These are phyloP conservation scores for Coccyzus lansbergi DNA, from an alignment of 2,797 vertebrate genomes.

Conservation along the genomic window DNA sequence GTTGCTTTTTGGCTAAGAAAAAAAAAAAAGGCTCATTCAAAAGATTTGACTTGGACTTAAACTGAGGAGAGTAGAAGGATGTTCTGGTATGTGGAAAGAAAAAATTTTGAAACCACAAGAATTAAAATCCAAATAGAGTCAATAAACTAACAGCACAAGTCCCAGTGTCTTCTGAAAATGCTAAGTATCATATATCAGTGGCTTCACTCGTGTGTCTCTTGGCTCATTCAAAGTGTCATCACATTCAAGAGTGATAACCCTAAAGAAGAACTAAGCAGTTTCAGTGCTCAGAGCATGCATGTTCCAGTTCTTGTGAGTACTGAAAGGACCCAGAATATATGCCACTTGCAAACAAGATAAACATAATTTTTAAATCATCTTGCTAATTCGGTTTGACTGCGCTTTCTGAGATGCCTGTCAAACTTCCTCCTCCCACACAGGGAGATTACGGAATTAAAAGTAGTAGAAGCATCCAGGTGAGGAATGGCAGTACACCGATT, in stretches of 20 bases:
- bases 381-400: not conserved
- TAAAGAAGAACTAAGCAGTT: not conserved
- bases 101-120: slow-evolving; percentile 61
- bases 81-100: slow-evolving; percentile 46
- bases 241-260: not conserved
- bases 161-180: slow-evolving; percentile 33
- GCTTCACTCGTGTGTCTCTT: not conserved
- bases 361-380: not conserved
- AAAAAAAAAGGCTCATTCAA: slow-evolving; percentile 35
- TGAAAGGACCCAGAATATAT: not conserved
- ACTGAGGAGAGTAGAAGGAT: slow-evolving; percentile 1
- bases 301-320: not conserved
- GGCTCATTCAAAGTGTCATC: not conserved
- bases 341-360: not conserved
- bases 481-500: not conserved
- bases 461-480: not conserved
- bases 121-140: slow-evolving; percentile 63
- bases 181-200: not conserved
- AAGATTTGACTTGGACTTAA: slow-evolving; percentile 23
- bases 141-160: slow-evolving; percentile 45
- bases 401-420: not conserved
- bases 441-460: not conserved
- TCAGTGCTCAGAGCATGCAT: not conserved
- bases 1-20: slow-evolving; percentile 35
- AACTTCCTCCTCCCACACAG: not conserved